Conservation (phyloP, 2,113 vertebrate genomes). For the human region GRCh38 chr21:26952001-26952500, state of each 20-base stretch:
- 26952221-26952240: not conserved
- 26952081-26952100: not conserved
- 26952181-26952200: not conserved
- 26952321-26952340: not conserved
- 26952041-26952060: constrained; percentile 51
- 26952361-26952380: not conserved
- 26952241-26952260: not conserved
- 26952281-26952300: not conserved
- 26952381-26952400: not conserved
- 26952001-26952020: constrained; percentile 48
- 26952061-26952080: not conserved
- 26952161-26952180: constrained; percentile 33
- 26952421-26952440: not conserved
- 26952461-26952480: not conserved
- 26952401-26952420: not conserved
- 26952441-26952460: not conserved
- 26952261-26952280: not conserved
- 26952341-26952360: too few species aligned
- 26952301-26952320: not conserved
- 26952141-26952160: not conserved
- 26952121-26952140: not conserved
- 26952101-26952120: not conserved
- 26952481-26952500: not conserved
- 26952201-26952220: not conserved
- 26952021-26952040: constrained; percentile 27